Evolutionary conservation across 53 echinoderm and acorn worm genomes (phyloP), one percentile per base, ranked within the genome.

Genomic region (Hippasteria phrygiana): DNA sequence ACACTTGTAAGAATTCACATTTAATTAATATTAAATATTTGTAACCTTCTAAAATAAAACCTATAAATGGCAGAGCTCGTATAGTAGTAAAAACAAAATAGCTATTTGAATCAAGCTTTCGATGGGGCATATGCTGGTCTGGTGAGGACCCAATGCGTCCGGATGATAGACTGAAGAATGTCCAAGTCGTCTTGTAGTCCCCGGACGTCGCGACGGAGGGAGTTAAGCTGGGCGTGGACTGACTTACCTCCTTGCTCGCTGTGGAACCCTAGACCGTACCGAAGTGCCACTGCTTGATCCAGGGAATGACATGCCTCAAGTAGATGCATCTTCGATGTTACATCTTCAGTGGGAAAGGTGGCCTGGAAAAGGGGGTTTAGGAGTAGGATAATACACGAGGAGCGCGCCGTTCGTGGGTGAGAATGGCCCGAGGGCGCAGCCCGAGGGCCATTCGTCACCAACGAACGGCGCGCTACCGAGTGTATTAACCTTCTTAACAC

Each of bases 111-210:
- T 26, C n/a, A 59, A 59, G 59, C n/a, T n/a, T n/a, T 22, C 26
- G 59, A 0, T 12, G 59, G 59, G 1, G 59, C 24, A 9, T 45
- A 45, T 45, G 46, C 46, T 7, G 79, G 75, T 1, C 43, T 36
- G 39, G 75, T 75, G 0, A 63, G 54, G 13, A 62, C 65, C 83
- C 83, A 83, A 38, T 71, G 87, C 26, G 67, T 70, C 5, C 9
- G 29, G 27, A 89, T 70, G 53, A 89, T 38, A 20, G 66, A 78
- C 34, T 80, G n/a, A 17, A 41, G 13, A 2, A 89, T 89, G 46
- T 33, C 79, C 1, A 89, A 17, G 24, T 89, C 78, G 17, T 88
- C 78, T 43, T 59, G 78, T 8, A 78, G 78, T 17, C 90, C 90
- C 17, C 90, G 45, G 66, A 90, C 54, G 71, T 90, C 71, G 12